These are phyloP conservation scores for Nemopilema nomurai DNA, from an alignment of 30 jellyfish, hydroid and myxozoan genomes.

Conservation along the genomic window DNA sequence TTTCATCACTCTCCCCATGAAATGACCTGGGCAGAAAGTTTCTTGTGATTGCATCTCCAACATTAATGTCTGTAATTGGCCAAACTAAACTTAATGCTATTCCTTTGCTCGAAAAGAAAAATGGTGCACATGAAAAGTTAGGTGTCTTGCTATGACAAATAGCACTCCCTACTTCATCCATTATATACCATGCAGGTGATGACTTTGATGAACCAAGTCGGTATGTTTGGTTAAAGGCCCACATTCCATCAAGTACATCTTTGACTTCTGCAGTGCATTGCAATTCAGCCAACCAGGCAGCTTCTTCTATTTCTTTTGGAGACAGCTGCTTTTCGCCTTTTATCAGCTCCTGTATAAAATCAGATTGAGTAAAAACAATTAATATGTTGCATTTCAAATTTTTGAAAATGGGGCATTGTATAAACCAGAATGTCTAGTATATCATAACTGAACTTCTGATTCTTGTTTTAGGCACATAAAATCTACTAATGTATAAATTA, in stretches of 20 bases:
- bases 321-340: conserved; percentile 81
- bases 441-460: no score
- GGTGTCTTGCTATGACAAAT: conserved; percentile 70
- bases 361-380: not conserved
- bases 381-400: not conserved
- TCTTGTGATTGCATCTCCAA: conserved; percentile 72
- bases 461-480: no score
- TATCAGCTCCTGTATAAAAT: conserved; percentile 63
- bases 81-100: conserved; percentile 61
- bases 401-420: no score
- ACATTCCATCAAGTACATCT: conserved; percentile 77
- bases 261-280: conserved; percentile 11
- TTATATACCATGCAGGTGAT: conserved; percentile 77
- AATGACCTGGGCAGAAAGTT: conserved; percentile 52
- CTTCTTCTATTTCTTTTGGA: conserved; percentile 57
- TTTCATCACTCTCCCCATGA: conserved; percentile 39
- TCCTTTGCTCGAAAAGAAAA: conserved; percentile 46
- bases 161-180: conserved; percentile 89
- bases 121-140: conserved; percentile 75
- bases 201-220: conserved; percentile 34
- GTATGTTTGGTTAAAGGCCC: conserved; percentile 85
- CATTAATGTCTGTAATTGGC: conserved; percentile 70
- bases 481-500: no score
- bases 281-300: conserved; percentile 49
- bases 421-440: no score